Base-by-base conservation (phyloP, 2,888 invertebrate species). In the Stenchaetothrips biformis region DNA sequence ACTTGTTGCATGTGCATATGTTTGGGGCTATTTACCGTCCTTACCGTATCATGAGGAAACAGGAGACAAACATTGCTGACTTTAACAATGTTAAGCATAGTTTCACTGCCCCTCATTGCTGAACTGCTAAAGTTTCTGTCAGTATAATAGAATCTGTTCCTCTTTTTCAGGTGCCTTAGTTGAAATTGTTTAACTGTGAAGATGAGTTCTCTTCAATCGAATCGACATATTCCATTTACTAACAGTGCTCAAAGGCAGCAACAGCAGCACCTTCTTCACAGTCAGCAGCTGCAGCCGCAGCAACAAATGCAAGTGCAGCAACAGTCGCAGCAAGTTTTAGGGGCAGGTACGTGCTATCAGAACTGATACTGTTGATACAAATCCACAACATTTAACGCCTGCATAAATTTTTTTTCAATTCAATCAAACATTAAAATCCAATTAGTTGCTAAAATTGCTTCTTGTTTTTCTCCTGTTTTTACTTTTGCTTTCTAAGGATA, bases 171-270 rank as follows among this genome's bases (percentile, higher is more conserved):
- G 18, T 59, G 59, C 16, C 6, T 18, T 59, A 59, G 18, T 2
- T 13, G 16, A 59, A 1, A 18, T 13, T 13, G 18, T 18, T 59
- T 6, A 7, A 21, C 21, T 37, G 37, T 37, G 37, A 37, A 37
- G 9, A 74, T 74, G 67, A 74, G 67, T 74, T 74, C 67, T 74
- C 67, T 74, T 74, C 67, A 74, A 21, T 74, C 67, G 8, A 74
- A 74, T 25, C n/a, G 67, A 21, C 67, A 74, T 21, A 74, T 74
- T 7, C 67, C 67, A 8, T 74, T 74, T 25, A 74, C 67, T 6
- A 74, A 74, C 11, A 74, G 67, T 74, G 67, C 67, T 1, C 67
- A 74, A 25, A 7, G 67, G 67, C 67, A 74, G 25, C 67, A 74
- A 11, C 67, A 74, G 7, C 13, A 13, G 18, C 67, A 74, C 11